These are phyloP conservation scores for Boleophthalmus pectinirostris DNA, from an alignment of 2,113 vertebrate species.

Conservation along the genomic window DNA sequence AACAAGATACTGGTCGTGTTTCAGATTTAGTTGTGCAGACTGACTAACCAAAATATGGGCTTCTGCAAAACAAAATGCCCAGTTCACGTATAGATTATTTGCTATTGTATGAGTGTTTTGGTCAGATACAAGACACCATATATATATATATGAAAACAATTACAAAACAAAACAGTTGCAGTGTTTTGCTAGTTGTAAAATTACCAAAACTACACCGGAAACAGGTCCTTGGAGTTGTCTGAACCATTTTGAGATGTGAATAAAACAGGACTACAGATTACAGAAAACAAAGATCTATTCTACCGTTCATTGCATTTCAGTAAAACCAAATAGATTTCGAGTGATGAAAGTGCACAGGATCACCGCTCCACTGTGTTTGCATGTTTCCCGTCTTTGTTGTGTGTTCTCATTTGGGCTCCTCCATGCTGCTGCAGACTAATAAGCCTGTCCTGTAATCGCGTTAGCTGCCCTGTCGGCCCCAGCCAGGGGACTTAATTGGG, in stretches of 20 bases:
- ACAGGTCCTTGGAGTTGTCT: neutral
- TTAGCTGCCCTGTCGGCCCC: conserved; percentile 92
- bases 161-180: neutral
- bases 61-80: no score
- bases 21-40: neutral
- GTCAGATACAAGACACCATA: neutral
- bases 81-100: neutral
- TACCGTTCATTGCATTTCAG: neutral
- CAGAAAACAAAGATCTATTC: neutral
- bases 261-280: neutral
- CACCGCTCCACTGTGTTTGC: conserved; percentile 20
- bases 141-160: neutral
- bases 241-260: neutral
- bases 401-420: conserved; percentile 87
- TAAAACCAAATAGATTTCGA: neutral
- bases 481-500: conserved; percentile 98
- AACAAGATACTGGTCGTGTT: neutral
- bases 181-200: neutral
- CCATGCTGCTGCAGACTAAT: conserved; percentile 89
- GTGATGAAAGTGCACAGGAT: conserved; percentile 8
- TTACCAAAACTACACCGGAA: neutral
- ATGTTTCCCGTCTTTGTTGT: conserved; percentile 62
- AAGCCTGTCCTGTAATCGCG: conserved; percentile 95
- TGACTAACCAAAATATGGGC: neutral
- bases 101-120: neutral